These are phyloP conservation scores for Prosapia bicincta DNA, from an alignment of 2,888 invertebrate genomes.

Conservation along the genomic window DNA sequence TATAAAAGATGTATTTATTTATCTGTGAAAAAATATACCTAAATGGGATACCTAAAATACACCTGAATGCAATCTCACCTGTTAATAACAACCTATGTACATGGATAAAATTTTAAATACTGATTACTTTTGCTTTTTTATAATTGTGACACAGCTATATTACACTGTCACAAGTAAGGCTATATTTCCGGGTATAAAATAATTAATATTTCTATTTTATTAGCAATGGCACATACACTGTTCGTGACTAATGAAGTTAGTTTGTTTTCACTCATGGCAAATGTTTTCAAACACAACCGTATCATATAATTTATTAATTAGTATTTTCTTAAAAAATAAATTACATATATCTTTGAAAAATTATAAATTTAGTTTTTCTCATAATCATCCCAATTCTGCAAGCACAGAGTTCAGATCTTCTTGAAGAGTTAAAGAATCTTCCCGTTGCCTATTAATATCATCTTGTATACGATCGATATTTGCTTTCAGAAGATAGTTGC, in stretches of 20 bases:
- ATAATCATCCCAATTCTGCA: conserved; percentile 70
- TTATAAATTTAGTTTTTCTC: background rate
- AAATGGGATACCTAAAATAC: too few relatives aligned
- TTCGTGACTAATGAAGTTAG: background rate
- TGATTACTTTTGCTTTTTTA: too few relatives aligned
- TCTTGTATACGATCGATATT: conserved; percentile 86
- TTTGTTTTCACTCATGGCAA: background rate
- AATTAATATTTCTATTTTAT: too few relatives aligned
- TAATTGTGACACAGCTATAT: too few relatives aligned
- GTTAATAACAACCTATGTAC: too few relatives aligned
- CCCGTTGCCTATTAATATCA: conserved; percentile 77
- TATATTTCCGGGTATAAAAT: too few relatives aligned
- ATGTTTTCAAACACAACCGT: background rate
- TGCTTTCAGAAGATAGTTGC: conserved; percentile 81
- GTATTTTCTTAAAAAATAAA: background rate
- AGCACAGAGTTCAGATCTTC: conserved; percentile 83
- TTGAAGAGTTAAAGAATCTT: conserved; percentile 71
- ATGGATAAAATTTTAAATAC: too few relatives aligned
- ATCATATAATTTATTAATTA: background rate
- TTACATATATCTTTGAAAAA: background rate
- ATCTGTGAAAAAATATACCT: too few relatives aligned
- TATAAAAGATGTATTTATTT: too few relatives aligned
- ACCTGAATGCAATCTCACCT: too few relatives aligned
- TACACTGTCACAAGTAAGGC: too few relatives aligned
- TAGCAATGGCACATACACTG: too few relatives aligned